phyloP scores from a whole-genome alignment of 2,797 vertebrate species.

The Sylvia borin region DNA sequence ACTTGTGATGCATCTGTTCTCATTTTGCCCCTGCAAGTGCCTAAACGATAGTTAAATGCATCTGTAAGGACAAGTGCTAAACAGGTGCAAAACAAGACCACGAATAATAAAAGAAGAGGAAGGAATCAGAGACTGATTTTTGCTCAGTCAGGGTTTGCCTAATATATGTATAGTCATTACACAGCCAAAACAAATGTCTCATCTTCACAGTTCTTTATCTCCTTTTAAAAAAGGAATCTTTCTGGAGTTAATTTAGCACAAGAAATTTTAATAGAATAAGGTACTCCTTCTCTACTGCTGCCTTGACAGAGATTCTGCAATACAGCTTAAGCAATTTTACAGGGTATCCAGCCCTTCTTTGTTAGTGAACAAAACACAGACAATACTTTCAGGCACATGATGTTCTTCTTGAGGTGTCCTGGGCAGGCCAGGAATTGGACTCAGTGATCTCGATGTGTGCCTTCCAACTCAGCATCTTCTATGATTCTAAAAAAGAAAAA shows the following conservation, averaged over 20 bases:
- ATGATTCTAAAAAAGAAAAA: neutral
- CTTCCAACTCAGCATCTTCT: neutral
- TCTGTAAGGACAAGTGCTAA: slow-evolving; percentile 32
- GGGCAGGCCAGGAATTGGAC: neutral
- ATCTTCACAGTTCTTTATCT: neutral
- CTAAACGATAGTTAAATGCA: neutral
- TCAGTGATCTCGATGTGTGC: neutral
- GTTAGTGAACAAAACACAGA: fast-evolving
- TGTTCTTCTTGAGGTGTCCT: neutral
- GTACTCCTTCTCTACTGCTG: neutral
- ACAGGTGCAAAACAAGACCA: slow-evolving; percentile 46
- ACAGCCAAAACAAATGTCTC: neutral
- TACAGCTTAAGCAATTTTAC: neutral
- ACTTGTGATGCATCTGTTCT: slow-evolving; percentile 39
- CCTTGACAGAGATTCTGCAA: neutral
- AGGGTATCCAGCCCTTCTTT: neutral
- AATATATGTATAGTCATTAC: neutral
- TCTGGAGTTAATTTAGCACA: neutral
- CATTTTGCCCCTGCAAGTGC: slow-evolving; percentile 8
- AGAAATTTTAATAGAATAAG: neutral
- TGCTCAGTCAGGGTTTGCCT: neutral
- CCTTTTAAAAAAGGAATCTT: neutral
- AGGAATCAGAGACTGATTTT: slow-evolving; percentile 33
- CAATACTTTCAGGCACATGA: neutral
- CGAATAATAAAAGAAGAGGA: neutral